Percentiles rank a stretch among this genome's conserved stretches.
Conservation (phyloP, 2,113 vertebrate species). For the Neogale vison region DNA sequence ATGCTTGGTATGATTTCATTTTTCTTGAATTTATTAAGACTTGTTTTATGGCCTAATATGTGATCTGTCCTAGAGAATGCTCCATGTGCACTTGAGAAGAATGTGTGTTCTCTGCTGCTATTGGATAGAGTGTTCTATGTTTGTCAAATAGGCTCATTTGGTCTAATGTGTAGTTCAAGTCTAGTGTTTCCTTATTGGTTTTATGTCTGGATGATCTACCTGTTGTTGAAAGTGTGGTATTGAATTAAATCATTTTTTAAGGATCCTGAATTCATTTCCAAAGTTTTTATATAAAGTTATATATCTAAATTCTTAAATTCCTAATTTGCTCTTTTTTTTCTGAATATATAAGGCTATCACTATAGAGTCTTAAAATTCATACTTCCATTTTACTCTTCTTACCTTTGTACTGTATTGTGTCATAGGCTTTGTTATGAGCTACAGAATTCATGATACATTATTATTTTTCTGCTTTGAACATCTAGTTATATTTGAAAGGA, state of each 20-base stretch:
- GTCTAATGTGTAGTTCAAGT: neutral
- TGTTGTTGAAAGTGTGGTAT: neutral
- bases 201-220: neutral
- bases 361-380: neutral
- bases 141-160: neutral
- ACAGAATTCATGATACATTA: neutral
- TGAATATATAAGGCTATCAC: too few relatives aligned
- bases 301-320: neutral
- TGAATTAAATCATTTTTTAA: neutral
- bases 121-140: neutral
- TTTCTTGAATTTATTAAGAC: neutral
- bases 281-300: neutral
- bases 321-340: neutral
- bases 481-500: neutral
- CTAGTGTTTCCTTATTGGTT: neutral
- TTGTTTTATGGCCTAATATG: neutral
- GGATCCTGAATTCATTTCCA: neutral
- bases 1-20: neutral
- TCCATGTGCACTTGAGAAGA: neutral
- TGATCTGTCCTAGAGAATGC: neutral
- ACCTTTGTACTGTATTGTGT: neutral
- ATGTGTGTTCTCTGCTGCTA: neutral
- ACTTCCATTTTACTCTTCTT: accelerated
- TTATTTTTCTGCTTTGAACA: neutral
- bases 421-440: neutral